These are phyloP conservation scores for Gastrophryne carolinensis DNA, from an alignment of 2,797 vertebrate genomes.

Conservation along the genomic window DNA sequence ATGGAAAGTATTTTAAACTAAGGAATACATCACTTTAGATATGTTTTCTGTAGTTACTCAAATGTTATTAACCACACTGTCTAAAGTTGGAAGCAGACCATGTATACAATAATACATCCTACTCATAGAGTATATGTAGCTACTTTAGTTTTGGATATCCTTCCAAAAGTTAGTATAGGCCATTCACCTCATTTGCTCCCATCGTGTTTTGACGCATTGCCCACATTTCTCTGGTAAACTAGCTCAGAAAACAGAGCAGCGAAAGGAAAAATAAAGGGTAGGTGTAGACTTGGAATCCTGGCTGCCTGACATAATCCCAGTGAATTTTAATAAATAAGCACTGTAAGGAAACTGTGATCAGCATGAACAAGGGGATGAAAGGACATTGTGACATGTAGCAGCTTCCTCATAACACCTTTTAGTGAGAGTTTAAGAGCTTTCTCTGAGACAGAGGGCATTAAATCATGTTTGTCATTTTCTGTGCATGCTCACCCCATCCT, in stretches of 20 bases:
- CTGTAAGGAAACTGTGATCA: conserved; percentile 9
- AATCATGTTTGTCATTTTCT: conserved; percentile 49
- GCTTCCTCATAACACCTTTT: conserved; percentile 41
- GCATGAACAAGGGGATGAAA: conserved; percentile 29
- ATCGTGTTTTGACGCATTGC: neutral
- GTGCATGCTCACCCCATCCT: conserved; percentile 40
- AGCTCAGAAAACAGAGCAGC: neutral
- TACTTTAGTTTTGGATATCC: neutral
- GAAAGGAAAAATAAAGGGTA: neutral
- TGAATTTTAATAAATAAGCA: conserved; percentile 20
- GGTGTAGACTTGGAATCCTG: conserved; percentile 2
- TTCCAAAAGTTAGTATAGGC: neutral
- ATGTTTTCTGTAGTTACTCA: too few relatives aligned
- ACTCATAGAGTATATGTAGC: too few relatives aligned
- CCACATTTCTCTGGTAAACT: neutral
- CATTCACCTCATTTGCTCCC: neutral
- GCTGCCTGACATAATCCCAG: conserved; percentile 4
- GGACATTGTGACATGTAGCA: conserved; percentile 14
- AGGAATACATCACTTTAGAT: too few relatives aligned
- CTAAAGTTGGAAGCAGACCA: too few relatives aligned
- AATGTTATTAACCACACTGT: too few relatives aligned
- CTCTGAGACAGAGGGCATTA: conserved; percentile 43
- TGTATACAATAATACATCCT: too few relatives aligned
- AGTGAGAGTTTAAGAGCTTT: conserved; percentile 31
- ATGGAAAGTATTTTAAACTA: too few relatives aligned